phyloP scores from a whole-genome alignment of 2,797 vertebrate species.

The Trachurus trachurus region DNA sequence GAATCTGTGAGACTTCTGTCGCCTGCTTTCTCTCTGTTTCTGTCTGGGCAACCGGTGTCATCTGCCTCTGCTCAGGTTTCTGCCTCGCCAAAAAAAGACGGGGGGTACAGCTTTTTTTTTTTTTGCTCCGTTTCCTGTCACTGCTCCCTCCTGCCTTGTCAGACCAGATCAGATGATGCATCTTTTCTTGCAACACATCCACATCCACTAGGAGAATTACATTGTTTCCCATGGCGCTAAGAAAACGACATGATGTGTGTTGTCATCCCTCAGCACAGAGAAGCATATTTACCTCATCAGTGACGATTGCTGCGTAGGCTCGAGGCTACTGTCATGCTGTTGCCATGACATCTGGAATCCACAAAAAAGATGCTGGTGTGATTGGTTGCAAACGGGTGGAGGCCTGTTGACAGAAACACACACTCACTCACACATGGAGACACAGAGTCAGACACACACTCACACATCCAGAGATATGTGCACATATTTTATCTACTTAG shows the following conservation, averaged over 20 bases:
- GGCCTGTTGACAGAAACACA: slow-evolving; percentile 31
- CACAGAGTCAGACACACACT: not conserved
- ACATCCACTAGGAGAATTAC: slow-evolving; percentile 13
- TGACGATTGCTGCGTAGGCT: slow-evolving; percentile 55
- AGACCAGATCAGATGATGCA: not conserved
- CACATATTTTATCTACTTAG: slow-evolving; percentile 30
- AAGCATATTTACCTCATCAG: slow-evolving; percentile 56
- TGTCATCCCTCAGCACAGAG: slow-evolving; percentile 19
- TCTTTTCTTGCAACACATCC: slow-evolving; percentile 15
- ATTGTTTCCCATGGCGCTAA: slow-evolving; percentile 4
- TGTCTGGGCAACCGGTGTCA: slow-evolving; percentile 32
- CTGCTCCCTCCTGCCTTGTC: not conserved
- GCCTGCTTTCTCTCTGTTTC: slow-evolving; percentile 16
- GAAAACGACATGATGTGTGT: slow-evolving; percentile 18
- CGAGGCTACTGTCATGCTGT: slow-evolving; percentile 62
- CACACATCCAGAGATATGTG: not conserved
- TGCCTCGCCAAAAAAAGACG: slow-evolving; percentile 12
- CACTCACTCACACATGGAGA: slow-evolving; percentile 4
- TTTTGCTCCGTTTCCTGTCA: slow-evolving; percentile 37
- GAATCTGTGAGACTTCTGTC: slow-evolving; percentile 42
- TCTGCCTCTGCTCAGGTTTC: slow-evolving; percentile 35
- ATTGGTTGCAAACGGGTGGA: slow-evolving; percentile 4
- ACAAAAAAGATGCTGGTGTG: slow-evolving; percentile 39
- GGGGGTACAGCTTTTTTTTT: slow-evolving; percentile 14
- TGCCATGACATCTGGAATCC: slow-evolving; percentile 78